Evolutionary conservation across 2,888 invertebrate species (phyloP).

Genomic region (Pteria penguin): DNA sequence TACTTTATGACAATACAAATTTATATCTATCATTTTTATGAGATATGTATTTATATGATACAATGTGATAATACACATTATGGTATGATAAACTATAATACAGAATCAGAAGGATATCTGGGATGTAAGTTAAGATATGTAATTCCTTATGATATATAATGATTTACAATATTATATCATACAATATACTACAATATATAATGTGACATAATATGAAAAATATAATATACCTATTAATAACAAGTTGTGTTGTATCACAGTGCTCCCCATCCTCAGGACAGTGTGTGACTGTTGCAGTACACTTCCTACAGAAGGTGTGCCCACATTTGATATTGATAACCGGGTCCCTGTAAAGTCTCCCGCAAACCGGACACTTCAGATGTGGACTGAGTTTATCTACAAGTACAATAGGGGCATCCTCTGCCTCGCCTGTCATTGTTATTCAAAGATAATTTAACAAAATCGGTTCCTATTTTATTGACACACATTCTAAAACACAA

Average conservation of each 20-base stretch:
- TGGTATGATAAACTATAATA: background rate
- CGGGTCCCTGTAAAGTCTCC: constrained; percentile 64
- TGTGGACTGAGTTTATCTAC: constrained; percentile 61
- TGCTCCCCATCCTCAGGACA: constrained; percentile 65
- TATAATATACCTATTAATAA: constrained; percentile 69
- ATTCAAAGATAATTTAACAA: background rate
- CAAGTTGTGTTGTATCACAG: constrained; percentile 62
- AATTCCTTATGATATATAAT: too few relatives aligned
- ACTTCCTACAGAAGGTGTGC: constrained; percentile 72
- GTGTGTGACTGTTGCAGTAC: constrained; percentile 50
- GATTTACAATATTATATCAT: too few relatives aligned
- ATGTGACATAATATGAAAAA: too few relatives aligned
- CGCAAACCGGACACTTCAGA: constrained; percentile 70
- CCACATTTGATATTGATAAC: constrained; percentile 74
- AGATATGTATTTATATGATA: too few relatives aligned
- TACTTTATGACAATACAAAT: too few relatives aligned
- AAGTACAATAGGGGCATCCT: constrained; percentile 41
- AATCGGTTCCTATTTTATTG: too few relatives aligned
- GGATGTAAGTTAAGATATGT: too few relatives aligned
- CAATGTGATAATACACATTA: background rate
- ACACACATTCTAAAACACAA: too few relatives aligned
- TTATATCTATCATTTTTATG: too few relatives aligned
- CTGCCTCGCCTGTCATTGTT: background rate
- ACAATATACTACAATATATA: too few relatives aligned
- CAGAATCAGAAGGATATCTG: background rate